A percentile compares a stretch with the other conserved stretches of the same genome.
Conservation (phyloP, 2,113 vertebrate species). For the Daphoenositta chrysoptera region DNA sequence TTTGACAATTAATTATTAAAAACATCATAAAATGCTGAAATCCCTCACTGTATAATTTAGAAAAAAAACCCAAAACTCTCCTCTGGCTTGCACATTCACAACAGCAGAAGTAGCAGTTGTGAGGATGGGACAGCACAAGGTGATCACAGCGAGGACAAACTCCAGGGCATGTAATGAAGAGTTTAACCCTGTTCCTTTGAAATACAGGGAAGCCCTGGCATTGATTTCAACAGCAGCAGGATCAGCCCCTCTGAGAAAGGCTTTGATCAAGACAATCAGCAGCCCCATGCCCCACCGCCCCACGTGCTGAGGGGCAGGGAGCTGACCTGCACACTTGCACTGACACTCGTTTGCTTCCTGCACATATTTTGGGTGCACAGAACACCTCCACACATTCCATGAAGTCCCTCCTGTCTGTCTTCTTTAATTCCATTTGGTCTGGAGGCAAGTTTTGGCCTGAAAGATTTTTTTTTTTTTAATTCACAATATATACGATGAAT, state of each 20-base stretch:
- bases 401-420: background rate
- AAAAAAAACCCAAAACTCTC: background rate
- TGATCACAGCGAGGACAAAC: background rate
- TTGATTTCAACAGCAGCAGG: background rate
- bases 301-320: fast-evolving
- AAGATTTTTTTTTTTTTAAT: background rate
- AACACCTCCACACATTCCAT: background rate
- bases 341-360: background rate
- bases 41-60: background rate
- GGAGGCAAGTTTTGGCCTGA: background rate
- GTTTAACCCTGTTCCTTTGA: background rate
- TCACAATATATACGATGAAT: background rate
- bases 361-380: background rate
- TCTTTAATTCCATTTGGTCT: background rate
- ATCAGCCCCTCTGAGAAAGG: background rate
- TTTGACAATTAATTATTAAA: constrained; percentile 48
- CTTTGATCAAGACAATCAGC: background rate
- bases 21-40: background rate
- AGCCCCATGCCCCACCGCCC: background rate
- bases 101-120: background rate
- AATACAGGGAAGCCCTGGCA: background rate
- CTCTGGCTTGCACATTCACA: background rate
- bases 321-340: background rate
- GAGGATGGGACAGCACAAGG: background rate
- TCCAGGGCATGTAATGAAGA: background rate